Percentiles rank a stretch among this genome's conserved stretches.
Conservation (phyloP, 2,797 vertebrate genomes). For the Hypotaenidia okinawae region DNA sequence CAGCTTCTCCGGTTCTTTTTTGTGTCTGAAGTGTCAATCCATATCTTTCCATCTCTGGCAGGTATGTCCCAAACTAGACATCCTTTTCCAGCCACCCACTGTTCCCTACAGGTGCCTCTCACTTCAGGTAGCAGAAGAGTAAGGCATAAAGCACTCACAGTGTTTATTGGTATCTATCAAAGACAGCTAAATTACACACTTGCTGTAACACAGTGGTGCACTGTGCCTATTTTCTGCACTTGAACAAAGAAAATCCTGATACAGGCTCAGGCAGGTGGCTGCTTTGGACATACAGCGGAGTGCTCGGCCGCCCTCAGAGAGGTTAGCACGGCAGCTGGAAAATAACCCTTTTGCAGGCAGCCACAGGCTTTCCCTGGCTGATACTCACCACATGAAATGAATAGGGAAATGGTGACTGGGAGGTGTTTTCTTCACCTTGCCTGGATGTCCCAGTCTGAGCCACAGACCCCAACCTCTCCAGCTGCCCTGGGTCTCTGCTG, state of each 20-base stretch:
- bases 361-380: not conserved
- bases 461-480: rapidly evolving
- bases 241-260: not conserved
- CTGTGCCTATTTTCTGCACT: not conserved
- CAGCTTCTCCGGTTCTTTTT: not conserved
- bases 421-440: not conserved
- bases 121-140: not conserved
- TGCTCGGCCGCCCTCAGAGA: not conserved
- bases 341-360: not conserved
- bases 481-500: not conserved
- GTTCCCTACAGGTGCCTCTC: not conserved
- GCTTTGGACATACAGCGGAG: not conserved
- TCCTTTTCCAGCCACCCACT: not conserved
- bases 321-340: not conserved
- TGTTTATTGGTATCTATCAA: not conserved
- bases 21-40: not conserved
- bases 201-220: not conserved
- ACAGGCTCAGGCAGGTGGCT: not conserved
- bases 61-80: not conserved
- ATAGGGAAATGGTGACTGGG: not conserved
- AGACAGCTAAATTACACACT: not conserved
- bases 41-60: not conserved
- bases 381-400: not conserved
- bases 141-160: not conserved
- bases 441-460: rapidly evolving